Evolutionary conservation across 2,888 invertebrate species (phyloP).

Genomic region (Mermis nigrescens): DNA sequence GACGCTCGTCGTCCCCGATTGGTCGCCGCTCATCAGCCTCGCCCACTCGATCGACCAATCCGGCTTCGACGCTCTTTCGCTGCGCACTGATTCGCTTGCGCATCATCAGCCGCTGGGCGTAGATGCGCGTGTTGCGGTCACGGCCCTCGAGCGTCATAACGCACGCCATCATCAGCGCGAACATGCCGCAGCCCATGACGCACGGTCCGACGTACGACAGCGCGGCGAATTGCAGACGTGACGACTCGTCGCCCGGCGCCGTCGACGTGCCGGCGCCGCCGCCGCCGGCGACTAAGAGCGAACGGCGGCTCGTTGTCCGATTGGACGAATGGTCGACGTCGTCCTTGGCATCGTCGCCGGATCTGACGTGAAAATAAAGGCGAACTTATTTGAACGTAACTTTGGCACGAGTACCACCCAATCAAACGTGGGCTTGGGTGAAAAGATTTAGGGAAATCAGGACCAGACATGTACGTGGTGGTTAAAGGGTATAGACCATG

Average conservation of each 20-base stretch:
- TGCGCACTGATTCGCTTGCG: not conserved
- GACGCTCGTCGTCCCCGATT: not conserved
- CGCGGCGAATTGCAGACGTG: constrained; percentile 50
- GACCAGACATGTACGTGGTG: no score
- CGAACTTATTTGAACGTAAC: no score
- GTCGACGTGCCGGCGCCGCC: no score
- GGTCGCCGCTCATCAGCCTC: not conserved
- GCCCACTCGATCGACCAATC: not conserved
- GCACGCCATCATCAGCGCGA: constrained; percentile 85
- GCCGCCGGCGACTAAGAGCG: no score
- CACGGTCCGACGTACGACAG: constrained; percentile 88
- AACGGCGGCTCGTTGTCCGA: no score
- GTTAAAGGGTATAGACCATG: no score
- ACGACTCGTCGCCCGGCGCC: constrained; percentile 14
- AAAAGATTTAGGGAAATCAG: no score
- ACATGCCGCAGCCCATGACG: constrained; percentile 92
- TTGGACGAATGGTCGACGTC: no score
- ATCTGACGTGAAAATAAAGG: no score
- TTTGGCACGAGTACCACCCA: no score
- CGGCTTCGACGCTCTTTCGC: not conserved
- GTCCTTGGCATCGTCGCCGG: no score
- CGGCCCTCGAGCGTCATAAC: constrained; percentile 96
- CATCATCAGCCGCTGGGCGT: not conserved
- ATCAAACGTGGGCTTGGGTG: no score
- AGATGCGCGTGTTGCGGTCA: constrained; percentile 38